phyloP scores from a whole-genome alignment of 2,888 invertebrate genomes.

The Xiphydria camelus region DNA sequence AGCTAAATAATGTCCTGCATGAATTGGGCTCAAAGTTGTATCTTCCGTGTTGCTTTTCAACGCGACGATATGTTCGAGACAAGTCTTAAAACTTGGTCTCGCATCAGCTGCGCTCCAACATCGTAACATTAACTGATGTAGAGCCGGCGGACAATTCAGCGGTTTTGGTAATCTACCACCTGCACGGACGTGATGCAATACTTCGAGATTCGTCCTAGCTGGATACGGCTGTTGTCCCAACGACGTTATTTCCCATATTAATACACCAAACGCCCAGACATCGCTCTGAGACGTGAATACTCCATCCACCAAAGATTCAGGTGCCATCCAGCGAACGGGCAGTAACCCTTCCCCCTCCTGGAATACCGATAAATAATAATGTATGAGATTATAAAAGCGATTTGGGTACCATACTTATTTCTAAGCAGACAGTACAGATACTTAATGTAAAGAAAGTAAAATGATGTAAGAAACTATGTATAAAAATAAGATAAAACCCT shows the following conservation, averaged over 20 bases:
- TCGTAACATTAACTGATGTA: conserved; percentile 82
- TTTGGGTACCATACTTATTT: too few relatives aligned
- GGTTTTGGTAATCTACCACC: conserved; percentile 86
- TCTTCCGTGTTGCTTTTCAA: conserved; percentile 48
- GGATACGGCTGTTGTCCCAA: conserved; percentile 97
- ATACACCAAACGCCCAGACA: conserved; percentile 93
- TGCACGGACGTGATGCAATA: conserved; percentile 83
- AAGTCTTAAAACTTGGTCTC: conserved; percentile 85
- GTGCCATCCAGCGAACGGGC: conserved; percentile 98
- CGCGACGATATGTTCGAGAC: conserved; percentile 63
- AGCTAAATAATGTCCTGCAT: conserved; percentile 49
- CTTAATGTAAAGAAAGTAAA: conserved; percentile 5
- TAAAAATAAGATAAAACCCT: not conserved
- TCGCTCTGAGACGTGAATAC: conserved; percentile 96
- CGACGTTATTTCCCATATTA: conserved; percentile 97
- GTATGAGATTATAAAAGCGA: not conserved
- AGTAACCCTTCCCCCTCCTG: conserved; percentile 70
- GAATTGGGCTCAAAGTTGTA: conserved; percentile 45
- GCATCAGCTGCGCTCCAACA: conserved; percentile 88
- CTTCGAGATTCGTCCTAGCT: conserved; percentile 89
- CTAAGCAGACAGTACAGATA: too few relatives aligned
- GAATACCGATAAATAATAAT: conserved; percentile 55
- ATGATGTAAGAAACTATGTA: not conserved
- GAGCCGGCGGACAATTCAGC: conserved; percentile 78
- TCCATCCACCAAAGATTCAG: conserved; percentile 93